phyloP scores from a whole-genome alignment of 2,113 vertebrate species.

The Ailuropoda melanoleuca region DNA sequence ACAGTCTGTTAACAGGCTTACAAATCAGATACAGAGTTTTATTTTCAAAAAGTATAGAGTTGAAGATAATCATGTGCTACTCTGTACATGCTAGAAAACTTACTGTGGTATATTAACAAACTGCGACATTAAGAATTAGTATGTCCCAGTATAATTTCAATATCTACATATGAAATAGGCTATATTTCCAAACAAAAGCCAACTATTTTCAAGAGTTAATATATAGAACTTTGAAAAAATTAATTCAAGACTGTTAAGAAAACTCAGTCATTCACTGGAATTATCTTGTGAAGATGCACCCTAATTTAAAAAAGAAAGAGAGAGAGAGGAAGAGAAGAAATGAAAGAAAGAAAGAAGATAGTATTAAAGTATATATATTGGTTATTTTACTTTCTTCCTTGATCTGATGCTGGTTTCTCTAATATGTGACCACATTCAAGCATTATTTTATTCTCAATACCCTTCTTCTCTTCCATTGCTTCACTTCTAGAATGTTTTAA shows the following conservation, averaged over 20 bases:
- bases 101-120: slow-evolving; percentile 38
- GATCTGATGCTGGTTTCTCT: slow-evolving; percentile 53
- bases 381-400: slow-evolving; percentile 56
- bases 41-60: slow-evolving; percentile 59
- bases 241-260: slow-evolving; percentile 64
- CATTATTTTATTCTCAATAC: slow-evolving; percentile 64
- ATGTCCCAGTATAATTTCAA: slow-evolving; percentile 70
- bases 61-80: slow-evolving; percentile 9
- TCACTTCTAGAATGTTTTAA: slow-evolving; percentile 86
- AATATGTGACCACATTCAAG: slow-evolving; percentile 61
- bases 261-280: slow-evolving; percentile 45
- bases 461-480: slow-evolving; percentile 74
- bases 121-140: slow-evolving; percentile 46
- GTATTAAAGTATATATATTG: slow-evolving; percentile 57
- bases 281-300: slow-evolving; percentile 65
- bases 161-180: slow-evolving; percentile 53
- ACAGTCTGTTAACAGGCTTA: slow-evolving; percentile 61
- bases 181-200: slow-evolving; percentile 50
- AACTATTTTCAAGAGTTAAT: slow-evolving; percentile 36
- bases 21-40: slow-evolving; percentile 42
- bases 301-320: slow-evolving; percentile 35
- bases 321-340: not conserved
- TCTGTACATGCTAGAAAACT: slow-evolving; percentile 11
- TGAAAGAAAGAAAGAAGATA: slow-evolving; percentile 53
- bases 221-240: slow-evolving; percentile 66